Conservation (phyloP, 2,113 vertebrate genomes). For the Glaucomys volans region DNA sequence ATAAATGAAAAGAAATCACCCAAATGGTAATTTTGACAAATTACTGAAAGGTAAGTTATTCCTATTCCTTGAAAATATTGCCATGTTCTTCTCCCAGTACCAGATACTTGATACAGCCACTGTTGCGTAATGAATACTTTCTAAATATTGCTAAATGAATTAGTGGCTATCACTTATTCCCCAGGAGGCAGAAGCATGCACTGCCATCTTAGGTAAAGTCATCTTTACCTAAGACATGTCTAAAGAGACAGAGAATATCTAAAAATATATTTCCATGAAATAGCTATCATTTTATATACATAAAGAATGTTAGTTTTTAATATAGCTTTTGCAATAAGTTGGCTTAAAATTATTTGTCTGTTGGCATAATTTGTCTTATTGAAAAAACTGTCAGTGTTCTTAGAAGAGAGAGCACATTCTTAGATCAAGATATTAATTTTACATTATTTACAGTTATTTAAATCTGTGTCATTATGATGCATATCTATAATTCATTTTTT, state of each 20-base stretch:
- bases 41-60: not conserved
- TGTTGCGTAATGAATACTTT: not conserved
- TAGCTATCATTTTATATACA: not conserved
- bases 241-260: not conserved
- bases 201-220: no score
- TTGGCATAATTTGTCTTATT: constrained; percentile 4
- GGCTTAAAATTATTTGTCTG: constrained; percentile 21
- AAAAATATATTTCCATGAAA: not conserved
- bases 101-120: not conserved
- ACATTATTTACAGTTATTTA: not conserved
- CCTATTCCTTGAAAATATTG: not conserved
- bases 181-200: not conserved
- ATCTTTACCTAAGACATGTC: not conserved
- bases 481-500: not conserved
- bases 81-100: not conserved
- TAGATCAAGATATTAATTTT: not conserved
- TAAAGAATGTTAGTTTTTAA: not conserved
- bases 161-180: not conserved
- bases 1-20: no score
- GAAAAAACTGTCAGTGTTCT: not conserved
- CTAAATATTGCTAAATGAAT: not conserved
- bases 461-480: not conserved
- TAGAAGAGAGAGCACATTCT: not conserved
- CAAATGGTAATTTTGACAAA: no score
- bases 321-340: not conserved